phyloP scores from a whole-genome alignment of 2,888 invertebrate genomes.

The Therioaphis trifolii region DNA sequence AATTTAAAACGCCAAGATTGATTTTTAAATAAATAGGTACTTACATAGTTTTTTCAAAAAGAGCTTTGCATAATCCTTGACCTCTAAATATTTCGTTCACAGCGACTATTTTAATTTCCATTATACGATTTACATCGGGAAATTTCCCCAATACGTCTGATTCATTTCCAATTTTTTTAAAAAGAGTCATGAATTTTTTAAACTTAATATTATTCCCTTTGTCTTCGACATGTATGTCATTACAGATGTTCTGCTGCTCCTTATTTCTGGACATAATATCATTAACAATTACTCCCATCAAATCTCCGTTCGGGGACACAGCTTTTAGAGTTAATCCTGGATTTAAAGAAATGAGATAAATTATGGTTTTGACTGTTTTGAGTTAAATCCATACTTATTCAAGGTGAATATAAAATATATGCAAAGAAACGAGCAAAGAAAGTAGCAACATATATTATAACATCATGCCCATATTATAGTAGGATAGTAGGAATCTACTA shows the following conservation, averaged over 20 bases:
- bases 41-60: conserved; percentile 76
- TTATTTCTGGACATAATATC: conserved; percentile 68
- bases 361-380: too few species aligned
- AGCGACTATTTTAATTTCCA: conserved; percentile 77
- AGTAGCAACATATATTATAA: too few species aligned
- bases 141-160: conserved; percentile 73
- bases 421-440: too few species aligned
- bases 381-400: background rate
- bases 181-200: conserved; percentile 74
- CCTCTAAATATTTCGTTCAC: conserved; percentile 77
- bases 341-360: background rate
- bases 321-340: conserved; percentile 74
- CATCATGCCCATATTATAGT: too few species aligned
- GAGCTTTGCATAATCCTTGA: conserved; percentile 75
- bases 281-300: conserved; percentile 73
- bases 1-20: too few species aligned
- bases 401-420: too few species aligned
- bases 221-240: conserved; percentile 72
- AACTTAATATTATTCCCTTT: conserved; percentile 70
- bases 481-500: too few species aligned
- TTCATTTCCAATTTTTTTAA: conserved; percentile 73
- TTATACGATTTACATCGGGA: conserved; percentile 71
- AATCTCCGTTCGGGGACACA: conserved; percentile 72
- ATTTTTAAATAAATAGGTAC: too few species aligned
- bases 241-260: conserved; percentile 70